Conservation (phyloP, 2,888 invertebrate species). For the Ecliptopera silaceata region DNA sequence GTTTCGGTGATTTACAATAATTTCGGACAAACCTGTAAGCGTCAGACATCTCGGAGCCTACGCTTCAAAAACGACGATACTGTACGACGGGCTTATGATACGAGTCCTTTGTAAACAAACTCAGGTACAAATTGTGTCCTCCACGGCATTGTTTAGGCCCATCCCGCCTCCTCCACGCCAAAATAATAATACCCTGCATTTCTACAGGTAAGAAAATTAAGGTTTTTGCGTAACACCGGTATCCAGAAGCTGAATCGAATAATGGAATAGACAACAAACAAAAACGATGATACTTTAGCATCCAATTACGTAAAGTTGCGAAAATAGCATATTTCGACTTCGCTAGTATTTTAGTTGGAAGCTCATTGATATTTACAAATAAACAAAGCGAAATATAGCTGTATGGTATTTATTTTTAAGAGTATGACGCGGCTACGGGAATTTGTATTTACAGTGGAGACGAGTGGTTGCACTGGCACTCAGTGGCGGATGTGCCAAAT, state of each 20-base stretch:
- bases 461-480: slow-evolving; percentile 59
- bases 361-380: slow-evolving; percentile 39
- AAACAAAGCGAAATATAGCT: slow-evolving; percentile 40
- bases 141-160: slow-evolving; percentile 57
- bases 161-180: slow-evolving; percentile 71
- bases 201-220: slow-evolving; percentile 69
- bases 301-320: slow-evolving; percentile 24
- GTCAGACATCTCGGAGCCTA: slow-evolving; percentile 72
- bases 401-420: slow-evolving; percentile 49
- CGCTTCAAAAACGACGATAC: slow-evolving; percentile 35
- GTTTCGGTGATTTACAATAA: slow-evolving; percentile 53
- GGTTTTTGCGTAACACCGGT: slow-evolving; percentile 73
- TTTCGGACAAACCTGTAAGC: slow-evolving; percentile 51
- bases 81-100: slow-evolving; percentile 41
- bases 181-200: slow-evolving; percentile 62
- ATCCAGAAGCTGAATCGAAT: slow-evolving; percentile 61
- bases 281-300: slow-evolving; percentile 55
- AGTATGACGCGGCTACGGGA: slow-evolving; percentile 50
- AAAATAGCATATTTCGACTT: slow-evolving; percentile 16
- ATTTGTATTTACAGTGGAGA: slow-evolving; percentile 69
- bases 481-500: slow-evolving; percentile 81
- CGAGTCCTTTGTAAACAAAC: slow-evolving; percentile 71
- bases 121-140: slow-evolving; percentile 74
- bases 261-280: slow-evolving; percentile 65
- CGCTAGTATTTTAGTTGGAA: slow-evolving; percentile 46